Conservation (phyloP, 2,113 vertebrate genomes). For the Cettia cetti region DNA sequence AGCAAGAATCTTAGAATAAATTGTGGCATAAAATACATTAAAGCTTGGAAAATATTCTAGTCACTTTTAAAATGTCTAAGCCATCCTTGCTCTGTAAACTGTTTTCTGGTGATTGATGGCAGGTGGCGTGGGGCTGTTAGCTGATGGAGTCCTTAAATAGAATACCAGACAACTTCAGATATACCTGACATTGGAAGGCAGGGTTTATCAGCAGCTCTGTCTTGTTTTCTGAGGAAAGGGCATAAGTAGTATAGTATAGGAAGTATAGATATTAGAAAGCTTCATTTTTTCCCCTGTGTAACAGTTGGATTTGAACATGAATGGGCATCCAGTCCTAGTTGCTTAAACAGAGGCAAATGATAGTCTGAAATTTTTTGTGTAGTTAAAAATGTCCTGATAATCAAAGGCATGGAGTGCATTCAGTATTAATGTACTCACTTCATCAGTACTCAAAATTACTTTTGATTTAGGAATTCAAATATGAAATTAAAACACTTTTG, state of each 20-base stretch:
- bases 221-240: constrained; percentile 2
- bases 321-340: neutral
- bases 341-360: neutral
- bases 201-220: constrained; percentile 8
- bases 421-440: neutral
- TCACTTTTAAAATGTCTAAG: neutral
- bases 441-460: neutral
- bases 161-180: neutral
- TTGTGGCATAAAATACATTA: neutral
- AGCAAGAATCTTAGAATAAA: neutral
- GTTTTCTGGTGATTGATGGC: constrained; percentile 3
- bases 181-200: neutral
- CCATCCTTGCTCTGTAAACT: neutral
- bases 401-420: neutral
- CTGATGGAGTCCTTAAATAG: neutral
- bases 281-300: neutral
- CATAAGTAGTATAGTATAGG: neutral
- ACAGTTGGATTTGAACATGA: neutral
- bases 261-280: neutral
- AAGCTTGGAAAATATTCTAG: neutral
- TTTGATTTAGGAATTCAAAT: neutral
- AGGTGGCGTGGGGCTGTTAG: neutral
- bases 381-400: neutral
- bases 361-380: neutral
- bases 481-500: neutral